Base-by-base conservation (phyloP, 92 coral and sea anemone genomes). In the Ricordea florida region DNA sequence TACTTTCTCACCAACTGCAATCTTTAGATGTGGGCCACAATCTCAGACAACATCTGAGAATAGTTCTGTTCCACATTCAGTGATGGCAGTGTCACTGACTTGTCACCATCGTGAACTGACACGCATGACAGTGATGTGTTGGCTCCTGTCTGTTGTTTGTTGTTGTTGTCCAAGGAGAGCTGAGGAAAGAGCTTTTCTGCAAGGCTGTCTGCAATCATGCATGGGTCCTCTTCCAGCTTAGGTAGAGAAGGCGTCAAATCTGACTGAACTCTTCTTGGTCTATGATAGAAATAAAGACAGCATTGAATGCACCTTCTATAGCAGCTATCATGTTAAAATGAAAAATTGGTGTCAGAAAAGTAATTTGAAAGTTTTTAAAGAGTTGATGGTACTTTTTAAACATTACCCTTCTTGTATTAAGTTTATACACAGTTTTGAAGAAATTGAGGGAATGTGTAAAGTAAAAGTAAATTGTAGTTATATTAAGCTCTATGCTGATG, bases 211-310 rank as follows among this genome's bases (percentile, higher is more conserved):
- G 49, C 30, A 60, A 92, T 86, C 98, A 94, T 89, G 43, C 90
- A 86, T 13, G 98, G 98, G 68, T 94, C 98, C 64, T 94, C 98
- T 61, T 94, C 98, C 16, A 92, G 74, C 56, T 85, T 94, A 23
- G 97, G 97, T 45, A 83, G 34, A 37, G 83, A 80, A 30, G 79
- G 89, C 7, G 93, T 76, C 34, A 92, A 83, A 62, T 94, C 94
- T 18, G 97, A 92, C 65, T 94, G 98, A 23, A 89, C 97, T 80
- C 92, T 84, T 73, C 91, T 92, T 33, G 98, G 98, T 78, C 98
- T 94, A 57, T 13, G 72, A 79, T 34, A 24, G 17, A 42, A 67
- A 27, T 24, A 59, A 13, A 43, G 24, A 24, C 18, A 4, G 10
- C 10, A 6, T 9, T 3, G 7, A 44, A 36, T 10, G 25, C 16